These are phyloP conservation scores for Eleutherodactylus coqui DNA, from an alignment of 2,797 vertebrate genomes.

Conservation along the genomic window DNA sequence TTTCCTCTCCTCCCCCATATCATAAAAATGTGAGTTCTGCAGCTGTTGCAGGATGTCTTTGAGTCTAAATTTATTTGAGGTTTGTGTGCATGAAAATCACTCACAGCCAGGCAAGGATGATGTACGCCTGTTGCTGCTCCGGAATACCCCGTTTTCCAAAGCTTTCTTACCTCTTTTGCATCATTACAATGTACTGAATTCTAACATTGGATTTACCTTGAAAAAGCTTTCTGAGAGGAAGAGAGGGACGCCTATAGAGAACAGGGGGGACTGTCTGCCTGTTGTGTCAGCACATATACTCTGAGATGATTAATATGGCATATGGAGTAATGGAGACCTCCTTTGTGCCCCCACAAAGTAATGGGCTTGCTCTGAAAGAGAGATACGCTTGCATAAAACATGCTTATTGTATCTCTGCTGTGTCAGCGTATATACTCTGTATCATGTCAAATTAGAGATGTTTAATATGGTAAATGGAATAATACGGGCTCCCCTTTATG, in stretches of 20 bases:
- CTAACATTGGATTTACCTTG: neutral
- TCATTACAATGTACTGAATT: neutral
- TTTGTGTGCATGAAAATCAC: conserved; percentile 10
- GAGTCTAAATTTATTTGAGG: conserved; percentile 54
- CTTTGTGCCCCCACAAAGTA: too few relatives aligned
- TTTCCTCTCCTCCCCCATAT: conserved; percentile 41
- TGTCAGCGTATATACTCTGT: too few relatives aligned
- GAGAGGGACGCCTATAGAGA: neutral
- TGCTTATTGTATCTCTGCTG: too few relatives aligned
- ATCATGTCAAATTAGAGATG: too few relatives aligned
- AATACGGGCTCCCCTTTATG: too few relatives aligned
- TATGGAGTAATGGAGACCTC: too few relatives aligned
- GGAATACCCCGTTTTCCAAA: neutral
- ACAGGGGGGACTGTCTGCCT: neutral
- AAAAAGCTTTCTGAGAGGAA: neutral
- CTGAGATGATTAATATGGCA: too few relatives aligned
- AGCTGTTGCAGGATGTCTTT: conserved; percentile 48
- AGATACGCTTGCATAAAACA: too few relatives aligned
- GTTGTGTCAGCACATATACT: too few relatives aligned
- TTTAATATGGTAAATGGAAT: too few relatives aligned
- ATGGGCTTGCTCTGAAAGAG: too few relatives aligned
- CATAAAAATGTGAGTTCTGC: conserved; percentile 47
- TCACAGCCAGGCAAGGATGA: conserved; percentile 26
- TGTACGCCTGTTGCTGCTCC: conserved; percentile 1
- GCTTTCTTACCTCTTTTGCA: neutral